Conservation (phyloP, 2,888 invertebrate species). For the Agrotis exclamationis region DNA sequence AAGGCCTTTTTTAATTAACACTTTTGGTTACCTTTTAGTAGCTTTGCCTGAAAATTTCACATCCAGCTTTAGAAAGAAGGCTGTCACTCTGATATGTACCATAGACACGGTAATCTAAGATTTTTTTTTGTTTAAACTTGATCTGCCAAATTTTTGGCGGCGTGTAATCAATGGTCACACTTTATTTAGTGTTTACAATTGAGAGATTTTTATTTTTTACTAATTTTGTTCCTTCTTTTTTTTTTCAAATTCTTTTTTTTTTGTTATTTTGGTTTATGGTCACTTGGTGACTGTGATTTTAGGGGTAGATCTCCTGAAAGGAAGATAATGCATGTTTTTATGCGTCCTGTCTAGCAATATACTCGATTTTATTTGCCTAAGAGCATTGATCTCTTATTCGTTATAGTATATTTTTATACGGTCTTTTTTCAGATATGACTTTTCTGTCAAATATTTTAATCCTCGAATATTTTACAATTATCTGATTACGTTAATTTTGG, state of each 20-base stretch:
- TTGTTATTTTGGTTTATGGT: neutral
- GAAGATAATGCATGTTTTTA: neutral
- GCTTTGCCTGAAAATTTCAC: neutral
- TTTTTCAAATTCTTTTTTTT: too few species aligned
- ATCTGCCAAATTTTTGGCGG: neutral
- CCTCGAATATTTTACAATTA: conserved; percentile 29
- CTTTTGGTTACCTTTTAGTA: neutral
- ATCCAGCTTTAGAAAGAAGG: neutral
- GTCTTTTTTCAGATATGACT: neutral
- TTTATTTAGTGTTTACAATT: neutral
- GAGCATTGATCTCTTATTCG: neutral
- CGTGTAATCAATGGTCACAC: neutral
- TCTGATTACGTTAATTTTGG: neutral
- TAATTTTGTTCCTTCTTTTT: neutral
- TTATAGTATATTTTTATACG: neutral
- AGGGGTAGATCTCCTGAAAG: neutral
- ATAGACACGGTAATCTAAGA: neutral
- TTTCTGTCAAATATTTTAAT: neutral
- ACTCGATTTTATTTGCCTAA: too few species aligned
- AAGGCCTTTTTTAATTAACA: neutral
- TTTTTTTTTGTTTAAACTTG: neutral
- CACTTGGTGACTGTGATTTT: neutral
- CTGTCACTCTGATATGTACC: neutral
- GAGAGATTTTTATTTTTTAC: neutral
- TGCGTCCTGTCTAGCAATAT: too few species aligned